Evolutionary conservation across 30 jellyfish, hydroid and myxozoan genomes (phyloP).

Genomic region (Hydractinia symbiolongicarpus): DNA sequence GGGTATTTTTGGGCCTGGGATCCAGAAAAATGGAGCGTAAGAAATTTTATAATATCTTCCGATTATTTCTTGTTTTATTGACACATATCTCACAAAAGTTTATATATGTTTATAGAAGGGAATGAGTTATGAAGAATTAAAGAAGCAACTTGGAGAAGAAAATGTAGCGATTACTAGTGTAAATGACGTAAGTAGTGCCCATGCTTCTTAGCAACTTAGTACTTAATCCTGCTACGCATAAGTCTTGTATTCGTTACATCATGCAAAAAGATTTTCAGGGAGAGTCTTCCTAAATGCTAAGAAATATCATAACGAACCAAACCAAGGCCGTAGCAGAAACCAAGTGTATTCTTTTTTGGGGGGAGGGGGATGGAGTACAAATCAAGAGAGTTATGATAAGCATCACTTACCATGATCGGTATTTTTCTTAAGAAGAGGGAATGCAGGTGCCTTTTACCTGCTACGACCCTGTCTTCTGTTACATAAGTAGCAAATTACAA

Average conservation of each 20-base stretch:
- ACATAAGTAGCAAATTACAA: no score
- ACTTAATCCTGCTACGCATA: background rate
- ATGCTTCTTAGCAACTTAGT: background rate
- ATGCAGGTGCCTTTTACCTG: no score
- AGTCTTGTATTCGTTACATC: background rate
- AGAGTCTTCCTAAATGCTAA: background rate
- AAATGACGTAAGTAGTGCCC: constrained; percentile 46
- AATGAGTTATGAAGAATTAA: constrained; percentile 85
- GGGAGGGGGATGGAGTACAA: no score
- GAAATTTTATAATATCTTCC: background rate
- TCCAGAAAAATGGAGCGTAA: constrained; percentile 95
- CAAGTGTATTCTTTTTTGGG: no score
- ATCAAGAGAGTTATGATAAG: no score
- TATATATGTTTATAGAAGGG: constrained; percentile 45
- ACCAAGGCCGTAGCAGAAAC: background rate
- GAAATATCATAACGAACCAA: background rate
- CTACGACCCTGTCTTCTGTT: no score
- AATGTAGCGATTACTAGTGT: constrained; percentile 75
- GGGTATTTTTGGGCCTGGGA: constrained; percentile 95
- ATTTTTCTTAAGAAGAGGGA: no score
- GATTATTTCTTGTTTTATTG: background rate
- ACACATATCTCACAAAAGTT: background rate
- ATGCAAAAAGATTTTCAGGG: background rate
- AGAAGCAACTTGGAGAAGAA: constrained; percentile 92
- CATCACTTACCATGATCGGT: no score